Evolutionary conservation across 2,797 vertebrate species (phyloP), one percentile per base, ranked within the genome.

Genomic region (Mionectes olivaceus): DNA sequence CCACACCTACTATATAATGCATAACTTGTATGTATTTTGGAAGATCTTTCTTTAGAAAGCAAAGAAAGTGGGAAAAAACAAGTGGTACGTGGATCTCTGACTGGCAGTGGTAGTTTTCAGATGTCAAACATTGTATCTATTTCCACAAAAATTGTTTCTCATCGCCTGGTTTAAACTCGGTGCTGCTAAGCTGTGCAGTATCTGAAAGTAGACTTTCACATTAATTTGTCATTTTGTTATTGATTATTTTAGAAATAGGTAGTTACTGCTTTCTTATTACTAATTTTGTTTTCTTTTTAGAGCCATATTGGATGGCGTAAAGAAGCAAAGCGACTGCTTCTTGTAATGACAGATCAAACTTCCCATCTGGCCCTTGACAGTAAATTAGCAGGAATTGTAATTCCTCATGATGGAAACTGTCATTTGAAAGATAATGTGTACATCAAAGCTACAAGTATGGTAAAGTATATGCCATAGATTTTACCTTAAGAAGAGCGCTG

Each of bases 331-430:
- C 98, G 98, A 75, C 98, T 99, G 59, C 97, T 99, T 92, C 98
- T 99, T 81, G 97, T 99, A 95, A 99, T 99, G 99, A 99, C 99
- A 2, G 99, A 99, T 97, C 99, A 99, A 97, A 99, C 99, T 5
- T 99, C 99, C 93, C 99, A 99, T 97, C 98, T 99, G 73, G 99
- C 99, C n/a, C 98, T 99, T 93, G 99, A 99, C 68, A 99, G 99
- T 97, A 99, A 99, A 97, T 96, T 99, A 97, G 99, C 99, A 1
- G 99, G 99, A 78, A 99, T 99, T 3, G 99, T 99, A 56, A 97
- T 98, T 68, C 99, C 99, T 3, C 98, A 99, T 27, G 99, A 99
- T 6, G 99, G 99, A 47, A 98, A 97, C 79, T 99, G 99, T 96
- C 99, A 99, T 96, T 97, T 99, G 96, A 98, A 99, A 96, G 98